Evolutionary conservation across 2,113 vertebrate genomes (phyloP).

Genomic region (Gallinago media): DNA sequence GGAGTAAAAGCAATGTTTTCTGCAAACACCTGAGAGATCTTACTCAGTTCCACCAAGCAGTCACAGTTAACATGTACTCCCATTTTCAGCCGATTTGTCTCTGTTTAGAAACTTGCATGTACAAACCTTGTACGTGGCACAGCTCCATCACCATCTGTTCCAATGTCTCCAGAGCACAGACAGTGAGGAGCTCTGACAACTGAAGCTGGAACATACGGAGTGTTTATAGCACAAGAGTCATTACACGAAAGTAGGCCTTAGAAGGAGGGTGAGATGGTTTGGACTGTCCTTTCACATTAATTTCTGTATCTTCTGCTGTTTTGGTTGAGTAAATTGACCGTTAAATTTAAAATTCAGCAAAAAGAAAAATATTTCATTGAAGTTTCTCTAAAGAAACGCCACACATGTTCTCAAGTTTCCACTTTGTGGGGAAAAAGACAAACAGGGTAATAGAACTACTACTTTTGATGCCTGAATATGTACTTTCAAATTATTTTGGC

Average conservation of each 20-base stretch:
- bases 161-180: neutral
- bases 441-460: neutral
- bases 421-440: neutral
- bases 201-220: neutral
- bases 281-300: neutral
- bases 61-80: rapidly evolving
- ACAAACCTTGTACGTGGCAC: neutral
- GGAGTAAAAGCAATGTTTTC: neutral
- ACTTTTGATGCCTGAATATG: neutral
- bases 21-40: neutral
- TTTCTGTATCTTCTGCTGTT: neutral
- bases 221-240: neutral
- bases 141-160: constrained; percentile 48
- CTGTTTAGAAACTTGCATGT: neutral
- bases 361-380: neutral
- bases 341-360: neutral
- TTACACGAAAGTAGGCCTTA: neutral
- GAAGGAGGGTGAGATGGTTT: neutral
- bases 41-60: neutral
- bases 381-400: neutral
- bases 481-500: neutral
- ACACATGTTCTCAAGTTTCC: neutral
- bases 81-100: neutral
- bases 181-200: neutral
- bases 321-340: neutral